Conservation (phyloP, 2,113 vertebrate genomes). For the Hassar affinis region DNA sequence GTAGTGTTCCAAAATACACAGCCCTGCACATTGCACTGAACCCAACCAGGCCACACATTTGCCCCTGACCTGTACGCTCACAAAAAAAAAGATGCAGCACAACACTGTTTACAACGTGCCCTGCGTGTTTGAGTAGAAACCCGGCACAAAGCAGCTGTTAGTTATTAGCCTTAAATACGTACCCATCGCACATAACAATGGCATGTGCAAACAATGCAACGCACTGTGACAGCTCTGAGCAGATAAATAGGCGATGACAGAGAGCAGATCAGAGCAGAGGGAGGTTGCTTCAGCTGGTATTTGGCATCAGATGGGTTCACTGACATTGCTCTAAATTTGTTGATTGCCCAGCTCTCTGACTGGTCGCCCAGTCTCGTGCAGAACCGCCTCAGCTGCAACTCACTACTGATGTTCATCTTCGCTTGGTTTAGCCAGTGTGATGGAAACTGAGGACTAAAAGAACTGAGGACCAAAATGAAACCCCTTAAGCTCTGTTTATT, state of each 20-base stretch:
- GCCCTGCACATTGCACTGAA: conserved; percentile 51
- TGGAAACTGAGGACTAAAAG: background rate
- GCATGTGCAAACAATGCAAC: conserved; percentile 63
- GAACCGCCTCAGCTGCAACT: conserved; percentile 20
- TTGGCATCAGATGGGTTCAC: conserved; percentile 49
- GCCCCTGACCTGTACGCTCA: conserved; percentile 40
- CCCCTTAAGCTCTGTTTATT: background rate
- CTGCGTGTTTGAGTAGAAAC: conserved; percentile 53
- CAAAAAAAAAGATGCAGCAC: conserved; percentile 26
- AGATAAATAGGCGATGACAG: conserved; percentile 64
- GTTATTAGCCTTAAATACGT: conserved; percentile 66
- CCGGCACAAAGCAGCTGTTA: conserved; percentile 63
- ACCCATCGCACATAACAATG: conserved; percentile 57
- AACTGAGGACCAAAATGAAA: too few relatives aligned
- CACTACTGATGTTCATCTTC: conserved; percentile 3
- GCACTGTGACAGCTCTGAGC: conserved; percentile 52
- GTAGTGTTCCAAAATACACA: conserved; percentile 38
- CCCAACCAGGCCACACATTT: conserved; percentile 41
- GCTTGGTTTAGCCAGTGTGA: conserved; percentile 7
- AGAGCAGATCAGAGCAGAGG: conserved; percentile 58
- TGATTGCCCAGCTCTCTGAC: conserved; percentile 30
- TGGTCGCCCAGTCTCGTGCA: conserved; percentile 33
- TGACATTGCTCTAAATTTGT: conserved; percentile 53
- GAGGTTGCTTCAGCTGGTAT: conserved; percentile 30
- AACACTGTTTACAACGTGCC: conserved; percentile 51